These are phyloP conservation scores for Thyatira batis DNA, from an alignment of 2,888 invertebrate species.

Conservation along the genomic window DNA sequence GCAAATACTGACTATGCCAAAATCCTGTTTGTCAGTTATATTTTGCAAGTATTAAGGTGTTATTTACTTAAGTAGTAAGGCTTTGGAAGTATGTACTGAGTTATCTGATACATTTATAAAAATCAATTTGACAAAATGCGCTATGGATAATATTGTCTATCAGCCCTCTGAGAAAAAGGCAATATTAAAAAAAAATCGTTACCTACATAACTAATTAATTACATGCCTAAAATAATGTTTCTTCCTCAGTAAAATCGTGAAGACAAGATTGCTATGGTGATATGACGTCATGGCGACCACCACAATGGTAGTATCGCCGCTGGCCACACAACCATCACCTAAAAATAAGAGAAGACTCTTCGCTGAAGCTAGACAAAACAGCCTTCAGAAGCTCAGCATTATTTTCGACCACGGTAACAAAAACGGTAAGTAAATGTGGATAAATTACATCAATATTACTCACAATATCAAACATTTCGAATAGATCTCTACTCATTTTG, in stretches of 20 bases:
- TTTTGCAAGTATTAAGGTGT: no score
- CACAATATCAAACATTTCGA: slow-evolving; percentile 41
- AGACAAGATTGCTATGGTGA: slow-evolving; percentile 26
- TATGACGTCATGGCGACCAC: slow-evolving; percentile 60
- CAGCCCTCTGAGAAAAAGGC: no score
- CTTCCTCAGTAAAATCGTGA: background rate
- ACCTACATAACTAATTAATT: no score
- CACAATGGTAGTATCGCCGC: slow-evolving; percentile 73
- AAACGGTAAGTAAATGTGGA: slow-evolving; percentile 48
- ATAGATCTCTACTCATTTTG: slow-evolving; percentile 39
- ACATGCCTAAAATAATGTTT: background rate
- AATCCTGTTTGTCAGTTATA: no score
- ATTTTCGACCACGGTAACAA: slow-evolving; percentile 75
- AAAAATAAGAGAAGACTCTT: slow-evolving; percentile 70
- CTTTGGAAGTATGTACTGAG: no score
- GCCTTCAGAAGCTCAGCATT: slow-evolving; percentile 71
- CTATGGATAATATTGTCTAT: no score
- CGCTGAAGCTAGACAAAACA: slow-evolving; percentile 74
- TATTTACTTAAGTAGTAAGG: no score
- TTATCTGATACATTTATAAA: no score
- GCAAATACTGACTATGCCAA: no score
- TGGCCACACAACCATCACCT: slow-evolving; percentile 68
- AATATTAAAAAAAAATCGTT: no score
- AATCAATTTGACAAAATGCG: no score
- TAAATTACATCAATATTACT: slow-evolving; percentile 14